Evolutionary conservation across 2,797 vertebrate species (phyloP), one percentile per base, ranked within the genome.

Genomic region (Geotrypetes seraphini): DNA sequence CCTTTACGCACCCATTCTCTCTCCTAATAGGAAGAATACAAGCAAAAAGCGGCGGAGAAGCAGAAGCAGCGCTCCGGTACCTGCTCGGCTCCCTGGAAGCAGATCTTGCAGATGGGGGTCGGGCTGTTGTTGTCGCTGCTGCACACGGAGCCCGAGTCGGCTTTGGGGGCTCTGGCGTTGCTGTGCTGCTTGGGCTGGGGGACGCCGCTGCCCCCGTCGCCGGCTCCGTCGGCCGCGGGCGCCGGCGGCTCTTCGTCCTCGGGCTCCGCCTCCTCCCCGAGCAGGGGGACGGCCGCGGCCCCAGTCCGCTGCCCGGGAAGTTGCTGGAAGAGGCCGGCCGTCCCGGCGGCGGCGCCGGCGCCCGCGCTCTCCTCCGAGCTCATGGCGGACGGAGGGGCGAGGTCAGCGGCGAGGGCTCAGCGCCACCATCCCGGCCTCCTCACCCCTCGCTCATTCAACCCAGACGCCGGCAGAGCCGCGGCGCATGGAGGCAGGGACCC

Each of bases 51-150:
- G n/a, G n/a, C n/a, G n/a, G n/a, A n/a, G n/a, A n/a, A n/a, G n/a
- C n/a, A n/a, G n/a, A n/a, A n/a, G n/a, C n/a, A n/a, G n/a, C n/a
- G n/a, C n/a, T n/a, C n/a, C n/a, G n/a, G n/a, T 47, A 81, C 91
- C 90, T 93, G 91, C 59, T 95, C 90, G 3, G 86, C 71, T 47
- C 90, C 90, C 41, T 93, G 91, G 71, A 93, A 93, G 78, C 91
- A 95, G 68, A 95, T 95, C 67, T 91, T 70, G 69, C 91, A 95
- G 77, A 88, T 90, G 48, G 90, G 89, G 13, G 79, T 86, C 46
- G 73, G 84, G 67, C 73, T 73, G 60, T 31, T 54, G 59, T 55
- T 75, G 3, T 85, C 84, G 63, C 84, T 89, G 83, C 89, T 90
- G 60, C 88, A 82, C 60, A 83, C 80, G 7, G 86, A 91, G 51